Evolutionary conservation across 2,888 invertebrate genomes (phyloP).

Genomic region (Dusona sp.): DNA sequence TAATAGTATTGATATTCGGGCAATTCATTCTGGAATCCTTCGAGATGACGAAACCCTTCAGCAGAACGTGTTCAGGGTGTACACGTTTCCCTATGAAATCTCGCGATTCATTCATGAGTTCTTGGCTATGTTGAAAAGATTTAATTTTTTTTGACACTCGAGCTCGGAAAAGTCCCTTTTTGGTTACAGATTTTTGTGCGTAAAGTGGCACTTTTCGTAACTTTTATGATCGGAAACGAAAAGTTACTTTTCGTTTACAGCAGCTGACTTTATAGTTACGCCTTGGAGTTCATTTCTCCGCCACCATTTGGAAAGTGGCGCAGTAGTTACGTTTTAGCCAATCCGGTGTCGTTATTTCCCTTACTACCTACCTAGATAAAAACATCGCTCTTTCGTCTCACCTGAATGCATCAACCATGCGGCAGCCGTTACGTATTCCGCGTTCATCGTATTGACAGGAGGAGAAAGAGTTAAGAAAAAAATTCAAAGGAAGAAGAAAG

Average conservation of each 20-base stretch:
- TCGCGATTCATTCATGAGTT: too few relatives aligned
- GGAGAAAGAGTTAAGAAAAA: neutral
- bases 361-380: neutral
- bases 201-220: conserved; percentile 2
- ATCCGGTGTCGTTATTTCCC: neutral
- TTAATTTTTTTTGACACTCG: neutral
- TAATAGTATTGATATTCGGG: too few relatives aligned
- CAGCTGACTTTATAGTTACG: neutral
- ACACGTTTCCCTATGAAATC: too few relatives aligned
- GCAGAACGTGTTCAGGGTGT: too few relatives aligned
- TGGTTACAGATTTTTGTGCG: neutral
- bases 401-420: neutral
- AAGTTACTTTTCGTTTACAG: conserved; percentile 5
- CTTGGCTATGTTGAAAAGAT: too few relatives aligned
- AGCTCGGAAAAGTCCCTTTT: neutral
- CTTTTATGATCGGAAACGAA: neutral
- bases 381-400: neutral
- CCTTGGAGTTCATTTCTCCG: neutral
- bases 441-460: too few relatives aligned
- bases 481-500: neutral
- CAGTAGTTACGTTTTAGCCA: neutral
- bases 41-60: too few relatives aligned
- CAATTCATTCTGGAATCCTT: too few relatives aligned
- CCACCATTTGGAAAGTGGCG: conserved; percentile 6
- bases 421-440: neutral